Evolutionary conservation across 2,888 invertebrate species (phyloP), one percentile per base, ranked within the genome.

Genomic region (Polia nebulosa): DNA sequence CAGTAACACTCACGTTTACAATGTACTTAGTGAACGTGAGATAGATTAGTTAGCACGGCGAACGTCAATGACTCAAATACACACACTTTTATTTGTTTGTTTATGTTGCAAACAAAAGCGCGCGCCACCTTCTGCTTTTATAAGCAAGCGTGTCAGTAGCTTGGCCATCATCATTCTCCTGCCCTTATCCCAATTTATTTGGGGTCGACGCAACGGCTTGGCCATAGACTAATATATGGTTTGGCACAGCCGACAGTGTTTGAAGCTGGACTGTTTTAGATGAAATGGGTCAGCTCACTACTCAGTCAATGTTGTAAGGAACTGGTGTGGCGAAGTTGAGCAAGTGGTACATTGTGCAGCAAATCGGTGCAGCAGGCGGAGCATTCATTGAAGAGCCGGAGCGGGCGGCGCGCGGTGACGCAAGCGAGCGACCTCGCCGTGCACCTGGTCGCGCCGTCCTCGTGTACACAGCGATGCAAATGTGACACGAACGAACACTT

Each of bases 361-460:
- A 11, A 20, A 3, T 3, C 22, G 51, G 13, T 29, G 29, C 29
- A 32, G 29, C 27, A 29, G 27, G 17, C 27, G 49, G 17, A 29
- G 49, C 27, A 3, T 8, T 15, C 17, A 39, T 39, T 15, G 39
- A 39, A 39, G 39, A 39, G 39, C 15, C 25, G 47, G 15, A 49
- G 27, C 17, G 9, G 39, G 36, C n/a, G 44, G 34, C 32, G 67
- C 34, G 44, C 34, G 47, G 49, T 68, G 69, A 70, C 64, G 69
- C 72, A 69, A 64, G 59, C 49, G 51, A 61, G 53, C 73, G 81
- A 70, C 78, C 74, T 59, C 81, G 53, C 49, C 64, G 53, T 29
- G 81, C 79, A 77, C 39, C 78, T 69, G 81, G 73, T n/a, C 68
- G 58, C 53, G 32, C 49, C 36, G 36, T 11, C 36, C 11, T 11